Base-by-base conservation (phyloP, 2,888 invertebrate genomes). In the Noctua pronuba region DNA sequence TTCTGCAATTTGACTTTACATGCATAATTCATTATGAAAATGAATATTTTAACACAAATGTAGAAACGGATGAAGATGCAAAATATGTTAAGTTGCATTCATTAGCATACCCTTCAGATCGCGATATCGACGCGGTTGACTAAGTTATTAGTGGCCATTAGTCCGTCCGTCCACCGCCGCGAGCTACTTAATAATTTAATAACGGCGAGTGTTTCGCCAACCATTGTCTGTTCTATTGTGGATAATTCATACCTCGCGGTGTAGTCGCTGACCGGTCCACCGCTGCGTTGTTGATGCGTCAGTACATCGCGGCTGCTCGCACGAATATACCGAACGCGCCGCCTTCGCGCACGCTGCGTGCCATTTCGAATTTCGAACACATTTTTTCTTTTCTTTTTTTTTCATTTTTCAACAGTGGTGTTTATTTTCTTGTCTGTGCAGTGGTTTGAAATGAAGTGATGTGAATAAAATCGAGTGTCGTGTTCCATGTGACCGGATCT, bases 121-220 rank as follows among this genome's bases (percentile, higher is more conserved):
- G 74, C 68, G 80, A 79, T 80, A 82, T 78, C 73, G 84, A 75
- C 60, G 64, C 68, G 68, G 71, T 82, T 79, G 82, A 84, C 74
- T 82, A 83, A 88, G 73, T 83, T 86, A 81, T 86, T 86, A 86
- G 82, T 78, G 80, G 77, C 76, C 76, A 88, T 86, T 80, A 82
- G 76, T 79, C 67, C 70, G 64, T 87, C 84, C 88, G 84, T 87
- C 90, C 87, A 86, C 79, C 85, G 73, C 88, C 89, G 88, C 89
- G 88, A 89, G 88, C 91, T 90, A 89, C 89, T 93, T 94, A 93
- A 94, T 95, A 94, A 94, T 95, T 95, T 93, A 95, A 93, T 94
- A 94, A 92, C 93, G 91, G 92, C 90, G 82, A 88, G 89, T 90
- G 92, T 93, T 93, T 93, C 91, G 92, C 91, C 87, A 91, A 91